phyloP scores from a whole-genome alignment of 2,113 vertebrate species.

The Sceloporus tristichus region DNA sequence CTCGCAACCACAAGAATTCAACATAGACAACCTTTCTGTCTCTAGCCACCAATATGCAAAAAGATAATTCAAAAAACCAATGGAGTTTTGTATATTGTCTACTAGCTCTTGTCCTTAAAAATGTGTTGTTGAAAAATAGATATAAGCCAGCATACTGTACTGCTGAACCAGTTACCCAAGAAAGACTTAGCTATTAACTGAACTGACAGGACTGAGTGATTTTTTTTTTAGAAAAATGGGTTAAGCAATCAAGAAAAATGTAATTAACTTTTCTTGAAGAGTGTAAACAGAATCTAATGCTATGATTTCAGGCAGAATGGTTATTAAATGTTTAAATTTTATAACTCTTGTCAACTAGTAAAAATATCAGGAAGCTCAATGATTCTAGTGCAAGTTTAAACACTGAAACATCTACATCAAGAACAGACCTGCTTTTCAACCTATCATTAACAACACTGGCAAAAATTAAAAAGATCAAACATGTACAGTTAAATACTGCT shows the following conservation, averaged over 20 bases:
- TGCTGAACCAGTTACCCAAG: slow-evolving; percentile 51
- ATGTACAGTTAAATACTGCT: background rate
- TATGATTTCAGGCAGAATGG: background rate
- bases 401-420: background rate
- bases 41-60: background rate
- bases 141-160: background rate
- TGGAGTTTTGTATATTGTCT: slow-evolving; percentile 15
- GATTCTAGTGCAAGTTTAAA: background rate
- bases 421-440: background rate
- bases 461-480: background rate
- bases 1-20: background rate
- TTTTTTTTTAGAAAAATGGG: background rate
- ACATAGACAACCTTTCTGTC: background rate
- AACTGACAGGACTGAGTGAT: slow-evolving; percentile 5
- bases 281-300: background rate
- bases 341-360: too few relatives aligned
- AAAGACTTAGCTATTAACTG: slow-evolving; percentile 24
- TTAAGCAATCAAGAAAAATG: background rate
- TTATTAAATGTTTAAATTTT: background rate
- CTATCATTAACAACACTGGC: too few relatives aligned
- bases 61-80: slow-evolving; percentile 7
- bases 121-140: slow-evolving; percentile 4
- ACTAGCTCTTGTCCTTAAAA: background rate
- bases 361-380: background rate
- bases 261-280: background rate